phyloP scores from a whole-genome alignment of 35 echinoderm and acorn worm genomes.

The Apostichopus californicus region DNA sequence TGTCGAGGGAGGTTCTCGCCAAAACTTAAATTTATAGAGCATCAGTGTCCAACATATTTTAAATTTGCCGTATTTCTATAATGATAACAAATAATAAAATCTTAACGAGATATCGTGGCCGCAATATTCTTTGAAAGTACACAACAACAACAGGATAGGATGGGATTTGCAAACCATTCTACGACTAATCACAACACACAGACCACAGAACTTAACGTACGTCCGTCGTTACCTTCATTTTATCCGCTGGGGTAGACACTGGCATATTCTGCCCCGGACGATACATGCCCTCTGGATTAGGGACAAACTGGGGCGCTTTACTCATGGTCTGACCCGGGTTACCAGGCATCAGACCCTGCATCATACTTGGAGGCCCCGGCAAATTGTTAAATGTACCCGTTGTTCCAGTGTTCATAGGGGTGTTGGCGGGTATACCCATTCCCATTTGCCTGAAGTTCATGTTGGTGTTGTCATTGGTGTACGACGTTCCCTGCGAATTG shows the following conservation, averaged over 20 bases:
- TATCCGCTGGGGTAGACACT: not conserved
- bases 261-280: not conserved
- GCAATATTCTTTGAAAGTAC: no score
- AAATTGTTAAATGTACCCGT: conserved; percentile 3
- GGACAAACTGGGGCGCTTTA: not conserved
- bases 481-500: not conserved
- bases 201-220: no score
- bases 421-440: not conserved
- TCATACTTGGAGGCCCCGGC: not conserved
- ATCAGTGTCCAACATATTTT: no score
- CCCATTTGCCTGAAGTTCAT: conserved; percentile 1
- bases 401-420: not conserved
- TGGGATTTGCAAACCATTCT: no score
- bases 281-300: not conserved
- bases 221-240: not conserved
- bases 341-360: not conserved
- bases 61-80: no score
- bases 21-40: no score
- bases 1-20: no score
- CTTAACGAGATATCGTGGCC: no score
- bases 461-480: not conserved
- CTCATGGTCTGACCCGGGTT: not conserved
- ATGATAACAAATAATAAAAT: no score
- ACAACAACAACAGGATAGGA: no score
- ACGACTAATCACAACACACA: no score